phyloP scores from a whole-genome alignment of 2,888 invertebrate genomes.

The Dynastes grantii region DNA sequence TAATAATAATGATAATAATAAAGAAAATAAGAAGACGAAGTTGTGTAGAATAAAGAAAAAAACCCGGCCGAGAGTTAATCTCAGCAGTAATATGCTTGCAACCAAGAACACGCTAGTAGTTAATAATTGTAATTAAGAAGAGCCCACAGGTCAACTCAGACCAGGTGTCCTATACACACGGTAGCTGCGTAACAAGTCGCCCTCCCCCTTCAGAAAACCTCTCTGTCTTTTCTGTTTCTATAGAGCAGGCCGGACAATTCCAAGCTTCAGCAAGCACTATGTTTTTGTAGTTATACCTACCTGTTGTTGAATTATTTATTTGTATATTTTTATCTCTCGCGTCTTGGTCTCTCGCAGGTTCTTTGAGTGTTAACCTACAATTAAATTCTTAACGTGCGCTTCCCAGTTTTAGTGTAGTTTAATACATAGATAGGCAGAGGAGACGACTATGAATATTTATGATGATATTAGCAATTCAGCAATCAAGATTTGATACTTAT shows the following conservation, averaged over 20 bases:
- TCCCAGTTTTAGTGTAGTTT: no score
- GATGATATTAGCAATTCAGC: constrained; percentile 56
- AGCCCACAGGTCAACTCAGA: constrained; percentile 66
- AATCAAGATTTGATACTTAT: constrained; percentile 62
- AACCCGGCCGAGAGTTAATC: constrained; percentile 51
- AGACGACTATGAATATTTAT: constrained; percentile 64
- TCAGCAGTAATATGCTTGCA: constrained; percentile 61
- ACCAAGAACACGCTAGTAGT: constrained; percentile 67
- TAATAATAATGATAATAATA: constrained; percentile 41
- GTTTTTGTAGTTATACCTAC: constrained; percentile 54
- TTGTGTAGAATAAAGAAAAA: constrained; percentile 23
- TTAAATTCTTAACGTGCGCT: constrained; percentile 11
- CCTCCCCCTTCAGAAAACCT: constrained; percentile 50
- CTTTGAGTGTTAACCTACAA: constrained; percentile 32
- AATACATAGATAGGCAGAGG: constrained; percentile 31
- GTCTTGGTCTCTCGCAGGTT: neutral
- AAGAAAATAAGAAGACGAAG: constrained; percentile 3
- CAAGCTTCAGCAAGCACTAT: constrained; percentile 58
- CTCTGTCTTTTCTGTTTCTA: constrained; percentile 54
- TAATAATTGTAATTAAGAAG: constrained; percentile 69
- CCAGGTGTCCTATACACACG: constrained; percentile 67
- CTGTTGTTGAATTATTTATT: constrained; percentile 52
- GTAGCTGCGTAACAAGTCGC: constrained; percentile 63
- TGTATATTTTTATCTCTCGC: constrained; percentile 48
- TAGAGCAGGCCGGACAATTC: constrained; percentile 59